A percentile compares a stretch with the other conserved stretches of the same genome.
Evolutionary conservation across 2,113 vertebrate genomes (phyloP).

Genomic region (Calidris pygmaea): DNA sequence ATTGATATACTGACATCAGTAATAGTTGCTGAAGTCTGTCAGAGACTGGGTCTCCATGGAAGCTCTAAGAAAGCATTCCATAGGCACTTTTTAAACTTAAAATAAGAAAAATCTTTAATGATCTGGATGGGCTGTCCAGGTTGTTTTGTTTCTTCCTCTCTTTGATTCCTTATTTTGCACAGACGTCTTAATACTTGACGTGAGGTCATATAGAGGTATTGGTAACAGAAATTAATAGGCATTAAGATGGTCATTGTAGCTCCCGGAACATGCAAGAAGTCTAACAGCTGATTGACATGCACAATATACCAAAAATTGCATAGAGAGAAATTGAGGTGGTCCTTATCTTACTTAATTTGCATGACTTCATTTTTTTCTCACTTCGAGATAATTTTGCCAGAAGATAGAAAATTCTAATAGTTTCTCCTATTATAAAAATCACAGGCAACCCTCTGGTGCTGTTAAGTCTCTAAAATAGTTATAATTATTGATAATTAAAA

Average conservation of each 20-base stretch:
- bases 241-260: neutral
- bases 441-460: neutral
- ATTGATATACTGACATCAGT: neutral
- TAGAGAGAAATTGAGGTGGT: neutral
- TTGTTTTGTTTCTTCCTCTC: neutral
- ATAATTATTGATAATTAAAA: slow-evolving; percentile 17
- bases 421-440: neutral
- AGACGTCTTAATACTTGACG: neutral
- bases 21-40: neutral
- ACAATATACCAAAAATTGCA: neutral
- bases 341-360: neutral
- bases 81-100: neutral
- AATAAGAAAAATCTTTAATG: neutral
- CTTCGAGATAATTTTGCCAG: neutral
- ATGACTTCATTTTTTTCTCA: neutral
- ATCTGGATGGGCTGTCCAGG: neutral
- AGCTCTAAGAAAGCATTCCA: neutral
- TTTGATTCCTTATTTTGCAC: neutral
- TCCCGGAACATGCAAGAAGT: neutral
- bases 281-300: neutral
- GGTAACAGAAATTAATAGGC: neutral
- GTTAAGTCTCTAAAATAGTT: neutral
- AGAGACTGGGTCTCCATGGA: neutral
- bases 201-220: neutral
- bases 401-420: neutral